Conservation (phyloP, 1,140 invertebrate genomes). For the Phymorhynchus buccinoides region DNA sequence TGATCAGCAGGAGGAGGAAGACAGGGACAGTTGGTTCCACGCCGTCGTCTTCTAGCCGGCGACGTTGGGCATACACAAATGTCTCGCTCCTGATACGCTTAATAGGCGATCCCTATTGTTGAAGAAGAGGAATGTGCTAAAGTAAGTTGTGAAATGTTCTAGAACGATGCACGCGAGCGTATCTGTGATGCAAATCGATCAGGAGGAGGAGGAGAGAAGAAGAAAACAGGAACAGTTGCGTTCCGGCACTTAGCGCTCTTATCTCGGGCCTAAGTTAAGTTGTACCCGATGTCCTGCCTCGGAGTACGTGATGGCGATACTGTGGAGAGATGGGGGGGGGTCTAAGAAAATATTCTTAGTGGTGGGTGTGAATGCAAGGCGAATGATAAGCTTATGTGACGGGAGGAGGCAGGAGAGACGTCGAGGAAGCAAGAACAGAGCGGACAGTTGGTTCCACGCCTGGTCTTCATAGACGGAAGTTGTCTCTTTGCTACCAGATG, state of each 20-base stretch:
- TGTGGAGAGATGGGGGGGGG: neutral
- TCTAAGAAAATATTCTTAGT: no score
- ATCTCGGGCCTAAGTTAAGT: neutral
- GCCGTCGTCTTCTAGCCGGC: neutral
- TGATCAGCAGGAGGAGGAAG: no score
- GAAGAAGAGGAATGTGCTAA: neutral
- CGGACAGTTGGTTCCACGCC: constrained; percentile 12
- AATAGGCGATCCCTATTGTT: no score
- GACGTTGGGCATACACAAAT: neutral
- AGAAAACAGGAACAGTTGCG: neutral
- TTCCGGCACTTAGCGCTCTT: neutral
- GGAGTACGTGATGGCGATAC: neutral
- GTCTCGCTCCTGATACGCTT: neutral
- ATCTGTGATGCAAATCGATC: no score
- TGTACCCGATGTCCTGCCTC: neutral
- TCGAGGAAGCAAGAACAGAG: no score
- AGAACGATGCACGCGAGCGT: no score
- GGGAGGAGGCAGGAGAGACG: no score
- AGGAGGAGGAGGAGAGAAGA: no score
- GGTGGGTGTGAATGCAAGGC: no score
- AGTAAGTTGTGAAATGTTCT: neutral
- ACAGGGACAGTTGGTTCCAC: constrained; percentile 14
- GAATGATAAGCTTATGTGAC: no score
- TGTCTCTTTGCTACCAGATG: constrained; percentile 1
- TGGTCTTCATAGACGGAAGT: neutral